Conservation (phyloP, 2,888 invertebrate species). For the Trissoscelio sp. region DNA sequence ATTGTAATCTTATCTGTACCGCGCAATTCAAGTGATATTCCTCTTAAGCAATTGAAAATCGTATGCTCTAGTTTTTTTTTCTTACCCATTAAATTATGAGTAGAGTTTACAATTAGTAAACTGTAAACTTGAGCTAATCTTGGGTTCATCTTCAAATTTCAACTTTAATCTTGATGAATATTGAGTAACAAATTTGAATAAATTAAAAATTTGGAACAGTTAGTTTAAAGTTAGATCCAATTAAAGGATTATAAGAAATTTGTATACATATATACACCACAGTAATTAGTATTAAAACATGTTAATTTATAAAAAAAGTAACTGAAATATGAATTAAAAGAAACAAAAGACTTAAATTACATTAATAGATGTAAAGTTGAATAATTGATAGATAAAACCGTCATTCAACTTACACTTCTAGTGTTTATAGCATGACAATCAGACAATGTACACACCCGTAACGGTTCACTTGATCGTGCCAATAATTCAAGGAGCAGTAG, state of each 20-base stretch:
- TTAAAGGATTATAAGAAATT: no score
- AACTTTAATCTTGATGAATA: no score
- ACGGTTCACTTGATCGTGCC: conserved; percentile 55
- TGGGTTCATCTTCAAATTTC: no score
- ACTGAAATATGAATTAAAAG: not conserved
- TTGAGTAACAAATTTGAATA: no score
- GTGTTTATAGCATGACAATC: conserved; percentile 32
- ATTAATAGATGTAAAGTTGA: not conserved
- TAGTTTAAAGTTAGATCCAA: no score
- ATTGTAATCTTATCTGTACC: conserved; percentile 46
- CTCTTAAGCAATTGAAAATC: conserved; percentile 50
- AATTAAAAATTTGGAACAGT: no score
- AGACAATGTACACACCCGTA: conserved; percentile 35
- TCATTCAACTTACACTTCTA: not conserved
- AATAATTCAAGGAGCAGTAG: conserved; percentile 49
- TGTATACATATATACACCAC: no score
- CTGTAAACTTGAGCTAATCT: not conserved
- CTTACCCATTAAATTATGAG: no score
- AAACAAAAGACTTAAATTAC: not conserved
- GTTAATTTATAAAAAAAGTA: not conserved
- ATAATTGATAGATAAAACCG: conserved; percentile 9
- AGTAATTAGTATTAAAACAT: no score
- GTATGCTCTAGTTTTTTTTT: conserved; percentile 20
- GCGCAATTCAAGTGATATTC: conserved; percentile 43
- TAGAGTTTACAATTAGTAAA: not conserved